These are phyloP conservation scores for Achatina immaculata DNA, from an alignment of 1,140 invertebrate species.

Conservation along the genomic window DNA sequence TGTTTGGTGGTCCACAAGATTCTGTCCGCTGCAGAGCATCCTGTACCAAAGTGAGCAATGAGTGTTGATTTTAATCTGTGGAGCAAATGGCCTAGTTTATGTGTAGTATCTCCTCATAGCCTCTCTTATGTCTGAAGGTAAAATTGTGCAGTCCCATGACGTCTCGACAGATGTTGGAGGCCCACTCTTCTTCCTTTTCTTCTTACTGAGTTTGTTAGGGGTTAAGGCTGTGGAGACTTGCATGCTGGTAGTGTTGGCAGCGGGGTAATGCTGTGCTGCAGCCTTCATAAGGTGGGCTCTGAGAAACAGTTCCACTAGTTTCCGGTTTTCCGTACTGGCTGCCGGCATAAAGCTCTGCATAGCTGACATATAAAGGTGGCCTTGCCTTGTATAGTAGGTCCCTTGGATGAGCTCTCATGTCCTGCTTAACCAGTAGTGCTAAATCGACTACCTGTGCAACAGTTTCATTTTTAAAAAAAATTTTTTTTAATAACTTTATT, in stretches of 20 bases:
- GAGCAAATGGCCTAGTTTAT: slow-evolving; percentile 21
- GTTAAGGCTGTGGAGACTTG: background rate
- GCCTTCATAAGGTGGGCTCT: background rate
- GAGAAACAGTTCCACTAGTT: background rate
- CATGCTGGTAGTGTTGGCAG: background rate
- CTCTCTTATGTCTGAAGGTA: slow-evolving; percentile 22
- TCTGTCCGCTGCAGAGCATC: background rate
- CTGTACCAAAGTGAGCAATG: slow-evolving; percentile 9
- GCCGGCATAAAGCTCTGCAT: slow-evolving; percentile 45
- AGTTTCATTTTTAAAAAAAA: too few species aligned
- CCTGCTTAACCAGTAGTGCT: slow-evolving; percentile 76
- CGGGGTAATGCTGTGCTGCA: background rate
- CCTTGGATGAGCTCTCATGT: slow-evolving; percentile 72
- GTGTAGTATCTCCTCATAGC: slow-evolving; percentile 25
- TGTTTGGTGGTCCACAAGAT: too few species aligned
- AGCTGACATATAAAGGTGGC: slow-evolving; percentile 58
- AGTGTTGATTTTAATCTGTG: slow-evolving; percentile 8
- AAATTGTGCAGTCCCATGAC: slow-evolving; percentile 27
- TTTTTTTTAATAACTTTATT: too few species aligned
- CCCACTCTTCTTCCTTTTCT: slow-evolving; percentile 1
- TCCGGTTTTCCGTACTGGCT: slow-evolving; percentile 21
- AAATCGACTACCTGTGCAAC: slow-evolving; percentile 76
- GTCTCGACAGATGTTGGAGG: background rate
- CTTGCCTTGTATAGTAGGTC: slow-evolving; percentile 70
- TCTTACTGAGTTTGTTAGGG: background rate